Conservation (phyloP, 2,797 vertebrate species). For the Microhierax caerulescens region DNA sequence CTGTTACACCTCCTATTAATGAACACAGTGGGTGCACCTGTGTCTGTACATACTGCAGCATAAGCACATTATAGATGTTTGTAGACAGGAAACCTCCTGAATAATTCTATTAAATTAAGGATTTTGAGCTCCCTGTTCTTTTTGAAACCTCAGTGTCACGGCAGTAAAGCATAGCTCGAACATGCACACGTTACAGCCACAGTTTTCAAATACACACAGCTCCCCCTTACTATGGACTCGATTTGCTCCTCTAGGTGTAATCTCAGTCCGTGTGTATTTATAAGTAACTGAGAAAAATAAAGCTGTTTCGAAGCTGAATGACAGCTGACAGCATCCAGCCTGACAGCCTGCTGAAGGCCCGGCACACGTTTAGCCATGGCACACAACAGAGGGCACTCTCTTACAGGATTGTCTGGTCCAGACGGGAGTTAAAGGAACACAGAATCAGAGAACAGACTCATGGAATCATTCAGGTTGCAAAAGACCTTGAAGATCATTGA, state of each 20-base stretch:
- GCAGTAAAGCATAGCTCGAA: not conserved
- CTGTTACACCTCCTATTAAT: not conserved
- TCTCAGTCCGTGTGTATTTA: not conserved
- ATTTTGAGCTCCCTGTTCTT: not conserved
- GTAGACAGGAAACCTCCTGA: not conserved
- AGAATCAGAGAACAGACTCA: no score
- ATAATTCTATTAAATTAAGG: not conserved
- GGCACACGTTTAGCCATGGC: not conserved
- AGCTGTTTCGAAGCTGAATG: not conserved
- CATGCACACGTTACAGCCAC: not conserved
- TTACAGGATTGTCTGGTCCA: not conserved
- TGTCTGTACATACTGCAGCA: not conserved
- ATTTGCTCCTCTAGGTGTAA: not conserved
- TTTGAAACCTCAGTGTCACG: not conserved
- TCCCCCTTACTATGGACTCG: not conserved
- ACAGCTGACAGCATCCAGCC: not conserved
- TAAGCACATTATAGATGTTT: not conserved
- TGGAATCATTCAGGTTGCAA: no score
- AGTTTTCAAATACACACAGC: not conserved
- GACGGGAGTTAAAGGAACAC: no score
- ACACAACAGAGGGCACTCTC: constrained; percentile 13
- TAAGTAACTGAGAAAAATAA: not conserved
- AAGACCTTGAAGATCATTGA: no score
- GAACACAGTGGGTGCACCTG: not conserved
- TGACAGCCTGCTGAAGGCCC: not conserved